phyloP scores from a whole-genome alignment of 30 jellyfish, hydroid and myxozoan species.

The Pseudorhiza aurosa region DNA sequence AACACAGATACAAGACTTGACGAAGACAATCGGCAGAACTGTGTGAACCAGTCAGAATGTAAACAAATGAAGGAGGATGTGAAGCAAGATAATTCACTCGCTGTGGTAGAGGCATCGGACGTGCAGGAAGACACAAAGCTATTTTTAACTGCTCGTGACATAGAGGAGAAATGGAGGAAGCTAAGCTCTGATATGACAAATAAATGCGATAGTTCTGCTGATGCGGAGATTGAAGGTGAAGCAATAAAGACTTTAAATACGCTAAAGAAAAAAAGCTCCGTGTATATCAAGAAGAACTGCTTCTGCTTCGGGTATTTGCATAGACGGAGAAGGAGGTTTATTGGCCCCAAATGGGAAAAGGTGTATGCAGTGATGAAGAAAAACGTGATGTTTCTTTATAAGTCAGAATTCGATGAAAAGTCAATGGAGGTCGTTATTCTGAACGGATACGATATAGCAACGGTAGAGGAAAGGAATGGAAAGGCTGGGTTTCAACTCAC shows the following conservation, averaged over 20 bases:
- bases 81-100: not conserved
- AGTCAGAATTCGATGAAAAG: slow-evolving; percentile 31
- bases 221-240: not conserved
- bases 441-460: slow-evolving; percentile 20
- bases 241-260: slow-evolving; percentile 1
- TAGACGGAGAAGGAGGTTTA: not conserved
- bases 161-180: slow-evolving; percentile 26
- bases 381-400: slow-evolving; percentile 19
- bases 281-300: not conserved
- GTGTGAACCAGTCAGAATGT: not conserved
- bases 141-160: not conserved
- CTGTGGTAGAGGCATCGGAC: not conserved
- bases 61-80: too few relatives aligned
- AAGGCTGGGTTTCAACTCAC: slow-evolving; percentile 18
- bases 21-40: not conserved
- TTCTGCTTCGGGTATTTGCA: slow-evolving; percentile 23
- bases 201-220: too few relatives aligned
- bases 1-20: not conserved
- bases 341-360: slow-evolving; percentile 33
- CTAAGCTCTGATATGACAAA: not conserved
- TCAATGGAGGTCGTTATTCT: slow-evolving; percentile 27
- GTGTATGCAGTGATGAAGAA: slow-evolving; percentile 32
- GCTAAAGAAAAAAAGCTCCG: slow-evolving; percentile 14
- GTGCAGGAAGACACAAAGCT: not conserved
- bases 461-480: not conserved